Base-by-base conservation (phyloP, 2,888 invertebrate species). In the Microctonus hyperodae region DNA sequence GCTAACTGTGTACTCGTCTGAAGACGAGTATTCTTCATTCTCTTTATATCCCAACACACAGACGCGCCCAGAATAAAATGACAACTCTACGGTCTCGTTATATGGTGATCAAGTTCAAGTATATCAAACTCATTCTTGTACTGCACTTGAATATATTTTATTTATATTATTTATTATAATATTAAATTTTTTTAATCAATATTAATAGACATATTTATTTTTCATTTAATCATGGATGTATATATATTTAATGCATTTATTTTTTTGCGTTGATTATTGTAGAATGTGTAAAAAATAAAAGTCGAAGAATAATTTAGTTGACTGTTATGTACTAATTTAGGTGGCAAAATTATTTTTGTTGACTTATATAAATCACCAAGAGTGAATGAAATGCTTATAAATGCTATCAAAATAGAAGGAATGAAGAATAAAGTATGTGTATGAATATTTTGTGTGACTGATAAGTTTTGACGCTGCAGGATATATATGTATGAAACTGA, bases 21-120 rank as follows among this genome's bases (percentile, higher is more conserved):
- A n/a, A n/a, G n/a, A n/a, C n/a, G n/a, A n/a, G n/a, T 57, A 62
- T 57, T 22, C 56, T 16, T 28, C 28, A 25, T 44, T 44, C 44
- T 55, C 40, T 63, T 63, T 55, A 63, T 53, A 40, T 55, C 63
- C 55, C 55, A 28, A 63, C 55, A n/a, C 20, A n/a, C 58, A 51
- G 53, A 67, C 58, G 37, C 48, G 28, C 44, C 51, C 25, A 53
- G 59, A 65, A 60, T 53, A 60, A 65, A 35, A 59, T 50, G 35
- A 65, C 51, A 59, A 28, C 25, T 51, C 23, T 35, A 11, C 55
- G 28, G 51, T 37, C 51, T 50, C 65, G 35, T 48, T 59, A 44
- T 58, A 23, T 35, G 1, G 20, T 37, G 23, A 53, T 33, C 31
- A 57, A 64, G 50, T 64, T 64, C 57, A 64, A 64, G 48, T 33